Base-by-base conservation (phyloP, 1,140 invertebrate genomes). In the Papilio aristodemus region DNA sequence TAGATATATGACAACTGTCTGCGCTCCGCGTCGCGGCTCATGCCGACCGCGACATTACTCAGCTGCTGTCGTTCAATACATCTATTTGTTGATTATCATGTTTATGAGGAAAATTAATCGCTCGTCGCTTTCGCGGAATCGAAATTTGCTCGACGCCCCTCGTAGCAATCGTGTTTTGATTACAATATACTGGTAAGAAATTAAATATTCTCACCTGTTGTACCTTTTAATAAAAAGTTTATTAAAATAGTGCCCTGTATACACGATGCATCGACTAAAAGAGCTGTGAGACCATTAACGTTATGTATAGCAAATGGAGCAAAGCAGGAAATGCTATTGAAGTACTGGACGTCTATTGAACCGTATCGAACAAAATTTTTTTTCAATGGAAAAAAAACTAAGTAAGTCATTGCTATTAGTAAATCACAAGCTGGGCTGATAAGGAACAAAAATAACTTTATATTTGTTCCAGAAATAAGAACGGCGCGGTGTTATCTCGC, bases 391-490 rank as follows among this genome's bases (percentile, higher is more conserved):
- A n/a, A 11, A 54, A 10, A 25, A 22, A 10, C 19, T 22, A 22
- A 14, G 17, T 50, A 50, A 41, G 41, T 43, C n/a, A 54, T 54
- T 54, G 19, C 19, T 54, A 54, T 11, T 17, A 54, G 46, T 54
- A 54, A 54, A 54, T 54, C 22, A 22, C 19, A 11, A 54, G 10
- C 19, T 1, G 13, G 9, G 2, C 9, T 54, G 46, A 54, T 54
- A 54, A 54, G 19, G n/a, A 54, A 54, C 46, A 22, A 54, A 54
- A 54, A 54, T 54, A 54, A 19, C 19, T 22, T 9, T 22, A 54
- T 25, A 54, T 54, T 54, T 54, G 46, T 22, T 54, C 46, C 46
- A 54, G 46, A 54, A 54, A 54, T 54, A 54, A 54, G 19, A 22
- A 1, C 14, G 5, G 5, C 14, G 1, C 4, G 43, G 17, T 54